phyloP scores from a whole-genome alignment of 37 sponge, comb jelly and placozoan genomes.

The Halichondria panicea region DNA sequence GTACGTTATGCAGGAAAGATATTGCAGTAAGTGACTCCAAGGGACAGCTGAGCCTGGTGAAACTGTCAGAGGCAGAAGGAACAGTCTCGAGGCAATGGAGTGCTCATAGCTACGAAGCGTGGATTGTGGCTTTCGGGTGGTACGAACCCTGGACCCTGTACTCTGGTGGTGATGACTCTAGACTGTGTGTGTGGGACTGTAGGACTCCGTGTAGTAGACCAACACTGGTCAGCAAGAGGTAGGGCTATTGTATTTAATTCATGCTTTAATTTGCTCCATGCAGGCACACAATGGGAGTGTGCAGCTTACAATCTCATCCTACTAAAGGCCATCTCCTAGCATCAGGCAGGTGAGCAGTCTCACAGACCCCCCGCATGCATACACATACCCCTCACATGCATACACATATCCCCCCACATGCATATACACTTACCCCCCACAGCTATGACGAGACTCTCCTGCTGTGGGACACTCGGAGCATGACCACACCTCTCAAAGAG shows the following conservation, averaged over 20 bases:
- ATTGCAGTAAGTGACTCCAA: constrained; percentile 59
- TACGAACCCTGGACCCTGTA: constrained; percentile 38
- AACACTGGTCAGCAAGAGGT: constrained; percentile 21
- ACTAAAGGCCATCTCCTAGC: constrained; percentile 27
- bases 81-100: constrained; percentile 37
- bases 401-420: neutral
- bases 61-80: neutral
- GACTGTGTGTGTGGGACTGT: constrained; percentile 58
- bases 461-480: constrained; percentile 73
- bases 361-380: neutral
- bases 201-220: constrained; percentile 1
- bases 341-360: constrained; percentile 69
- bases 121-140: constrained; percentile 68
- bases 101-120: constrained; percentile 86
- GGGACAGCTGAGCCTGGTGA: constrained; percentile 25
- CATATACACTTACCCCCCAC: neutral
- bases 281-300: constrained; percentile 90
- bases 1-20: neutral
- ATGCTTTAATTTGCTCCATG: neutral
- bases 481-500: constrained; percentile 58
- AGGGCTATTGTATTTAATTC: neutral
- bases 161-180: constrained; percentile 76
- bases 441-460: constrained; percentile 84
- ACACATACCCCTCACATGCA: neutral
- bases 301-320: constrained; percentile 77